Conservation (phyloP, 1,140 invertebrate genomes). For the Ditylenchus dipsaci region DNA sequence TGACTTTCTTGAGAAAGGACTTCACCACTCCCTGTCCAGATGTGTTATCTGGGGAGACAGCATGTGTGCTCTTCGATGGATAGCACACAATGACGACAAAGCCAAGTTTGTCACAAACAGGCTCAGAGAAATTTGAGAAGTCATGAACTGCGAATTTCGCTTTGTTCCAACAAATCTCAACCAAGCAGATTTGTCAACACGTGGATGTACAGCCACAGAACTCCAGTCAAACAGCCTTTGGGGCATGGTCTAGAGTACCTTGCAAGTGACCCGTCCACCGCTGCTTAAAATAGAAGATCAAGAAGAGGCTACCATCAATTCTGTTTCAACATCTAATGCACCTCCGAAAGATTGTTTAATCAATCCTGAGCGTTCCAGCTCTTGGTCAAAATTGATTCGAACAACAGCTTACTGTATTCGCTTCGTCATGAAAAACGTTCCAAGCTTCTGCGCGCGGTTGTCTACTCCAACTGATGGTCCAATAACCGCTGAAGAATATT, state of each 20-base stretch:
- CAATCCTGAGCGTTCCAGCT: background rate
- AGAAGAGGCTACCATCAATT: no score
- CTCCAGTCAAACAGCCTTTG: constrained; percentile 15
- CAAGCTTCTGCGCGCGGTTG: no score
- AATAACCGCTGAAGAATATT: background rate
- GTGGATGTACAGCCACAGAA: constrained; percentile 17
- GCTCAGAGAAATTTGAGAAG: constrained; percentile 2
- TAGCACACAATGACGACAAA: constrained; percentile 1
- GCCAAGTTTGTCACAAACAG: constrained; percentile 24
- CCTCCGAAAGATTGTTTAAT: background rate
- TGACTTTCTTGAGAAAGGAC: background rate
- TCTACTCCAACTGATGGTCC: background rate
- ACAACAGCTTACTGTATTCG: background rate
- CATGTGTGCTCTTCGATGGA: constrained; percentile 13
- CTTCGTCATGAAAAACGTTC: background rate
- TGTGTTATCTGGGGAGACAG: constrained; percentile 32
- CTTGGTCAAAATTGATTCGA: background rate
- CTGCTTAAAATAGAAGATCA: no score
- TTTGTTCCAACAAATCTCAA: constrained; percentile 20
- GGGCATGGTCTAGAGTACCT: constrained; percentile 27
- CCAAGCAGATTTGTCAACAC: constrained; percentile 22
- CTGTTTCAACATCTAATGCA: background rate
- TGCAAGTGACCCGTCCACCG: background rate
- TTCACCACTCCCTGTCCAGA: background rate
- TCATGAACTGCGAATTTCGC: background rate